A percentile compares a stretch with the other conserved stretches of the same genome.
phyloP scores from a whole-genome alignment of 2,888 invertebrate species.

The Gandaritis pyraliata region DNA sequence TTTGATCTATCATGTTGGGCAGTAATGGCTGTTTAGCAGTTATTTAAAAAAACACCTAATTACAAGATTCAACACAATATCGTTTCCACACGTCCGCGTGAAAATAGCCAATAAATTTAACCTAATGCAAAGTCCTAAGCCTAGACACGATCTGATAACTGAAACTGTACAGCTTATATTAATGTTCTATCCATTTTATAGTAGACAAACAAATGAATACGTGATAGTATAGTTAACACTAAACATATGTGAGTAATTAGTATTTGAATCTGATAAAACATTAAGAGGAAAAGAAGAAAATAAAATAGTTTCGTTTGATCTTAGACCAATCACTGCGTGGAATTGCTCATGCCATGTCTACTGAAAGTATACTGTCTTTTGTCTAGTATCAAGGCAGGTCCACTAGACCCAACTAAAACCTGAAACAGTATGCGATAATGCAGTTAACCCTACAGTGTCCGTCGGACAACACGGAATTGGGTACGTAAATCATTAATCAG shows the following conservation, averaged over 20 bases:
- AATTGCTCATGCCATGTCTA: too few species aligned
- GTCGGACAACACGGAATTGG: conserved; percentile 70
- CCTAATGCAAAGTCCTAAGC: conserved; percentile 20
- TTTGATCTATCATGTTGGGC: too few species aligned
- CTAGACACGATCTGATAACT: conserved; percentile 27
- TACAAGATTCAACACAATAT: neutral
- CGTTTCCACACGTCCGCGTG: conserved; percentile 13
- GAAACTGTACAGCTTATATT: conserved; percentile 14
- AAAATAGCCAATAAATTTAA: conserved; percentile 19
- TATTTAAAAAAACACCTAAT: too few species aligned
- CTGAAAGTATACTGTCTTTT: too few species aligned
- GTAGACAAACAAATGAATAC: neutral
- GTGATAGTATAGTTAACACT: too few species aligned
- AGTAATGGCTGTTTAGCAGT: too few species aligned
- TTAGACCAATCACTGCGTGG: too few species aligned
- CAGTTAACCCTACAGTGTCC: conserved; percentile 44
- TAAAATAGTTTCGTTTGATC: too few species aligned
- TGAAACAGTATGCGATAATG: conserved; percentile 38
- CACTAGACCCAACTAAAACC: conserved; percentile 3
- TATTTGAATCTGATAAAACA: too few species aligned
- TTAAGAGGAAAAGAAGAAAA: too few species aligned
- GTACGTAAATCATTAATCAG: conserved; percentile 82
- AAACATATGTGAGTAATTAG: too few species aligned
- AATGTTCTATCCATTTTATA: conserved; percentile 7
- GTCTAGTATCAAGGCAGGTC: too few species aligned